Evolutionary conservation across 2,113 vertebrate genomes (phyloP).

Genomic region (Chascanopsetta lugubris): DNA sequence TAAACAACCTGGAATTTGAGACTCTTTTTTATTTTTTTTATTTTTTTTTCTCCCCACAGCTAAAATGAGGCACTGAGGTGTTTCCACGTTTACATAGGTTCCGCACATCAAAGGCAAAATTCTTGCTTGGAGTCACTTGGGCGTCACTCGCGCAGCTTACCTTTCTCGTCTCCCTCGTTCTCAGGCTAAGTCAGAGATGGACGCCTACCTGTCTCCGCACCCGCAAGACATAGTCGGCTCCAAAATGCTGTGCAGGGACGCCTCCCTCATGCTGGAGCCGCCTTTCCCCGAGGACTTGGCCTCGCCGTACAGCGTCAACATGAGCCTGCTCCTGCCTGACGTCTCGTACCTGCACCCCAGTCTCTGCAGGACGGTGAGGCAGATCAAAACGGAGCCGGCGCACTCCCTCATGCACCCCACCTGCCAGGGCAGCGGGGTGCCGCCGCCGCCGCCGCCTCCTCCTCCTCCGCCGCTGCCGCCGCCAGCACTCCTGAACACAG

Average conservation of each 20-base stretch:
- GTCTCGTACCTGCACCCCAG: constrained; percentile 90
- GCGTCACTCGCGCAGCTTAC: not conserved
- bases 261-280: constrained; percentile 87
- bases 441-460: constrained; percentile 73
- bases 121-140: no score
- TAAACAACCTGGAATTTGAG: not conserved
- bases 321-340: constrained; percentile 93
- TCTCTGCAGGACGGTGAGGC: constrained; percentile 88
- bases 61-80: not conserved
- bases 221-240: constrained; percentile 81
- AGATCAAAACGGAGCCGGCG: constrained; percentile 89
- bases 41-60: not conserved
- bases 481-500: constrained; percentile 85
- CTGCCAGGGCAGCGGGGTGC: constrained; percentile 80
- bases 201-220: constrained; percentile 87
- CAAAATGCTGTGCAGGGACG: constrained; percentile 88
- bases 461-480: constrained; percentile 75
- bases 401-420: constrained; percentile 85
- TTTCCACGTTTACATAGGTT: constrained; percentile 43
- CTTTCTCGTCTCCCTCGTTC: constrained; percentile 45
- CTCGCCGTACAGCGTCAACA: constrained; percentile 94
- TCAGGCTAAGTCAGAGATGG: constrained; percentile 92
- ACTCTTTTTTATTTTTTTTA: not conserved
- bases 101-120: no score
- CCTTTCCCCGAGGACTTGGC: constrained; percentile 87